phyloP scores from a whole-genome alignment of 1,140 invertebrate genomes.

The Penaeus indicus region DNA sequence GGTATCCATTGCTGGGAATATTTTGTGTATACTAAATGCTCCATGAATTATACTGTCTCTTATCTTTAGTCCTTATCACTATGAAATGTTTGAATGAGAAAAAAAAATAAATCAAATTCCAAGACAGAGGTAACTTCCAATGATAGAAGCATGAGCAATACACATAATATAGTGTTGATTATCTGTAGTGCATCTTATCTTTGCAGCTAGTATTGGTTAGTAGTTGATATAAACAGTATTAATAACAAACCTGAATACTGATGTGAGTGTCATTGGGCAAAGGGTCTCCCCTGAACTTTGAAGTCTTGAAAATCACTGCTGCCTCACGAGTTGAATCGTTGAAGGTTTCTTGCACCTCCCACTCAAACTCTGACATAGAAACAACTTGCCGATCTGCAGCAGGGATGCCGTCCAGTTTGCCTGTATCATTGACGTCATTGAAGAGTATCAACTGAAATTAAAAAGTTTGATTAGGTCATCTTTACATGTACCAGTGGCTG shows the following conservation, averaged over 20 bases:
- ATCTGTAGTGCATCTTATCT: no score
- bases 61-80: no score
- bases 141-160: no score
- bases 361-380: not conserved
- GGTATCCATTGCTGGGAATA: no score
- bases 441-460: slow-evolving; percentile 15
- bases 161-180: no score
- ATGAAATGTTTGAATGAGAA: no score
- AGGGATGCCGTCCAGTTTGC: not conserved
- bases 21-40: no score
- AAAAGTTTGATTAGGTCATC: not conserved
- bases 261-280: not conserved
- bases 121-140: no score
- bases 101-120: no score
- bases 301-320: not conserved
- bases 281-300: not conserved
- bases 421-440: slow-evolving; percentile 1
- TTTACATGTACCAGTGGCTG: not conserved
- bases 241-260: not conserved
- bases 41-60: no score
- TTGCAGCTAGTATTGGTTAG: no score
- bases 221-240: no score
- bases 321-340: not conserved
- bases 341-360: not conserved
- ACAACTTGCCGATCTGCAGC: not conserved